Conservation (phyloP, 2,888 invertebrate genomes). For the Leucoptera coffeella region DNA sequence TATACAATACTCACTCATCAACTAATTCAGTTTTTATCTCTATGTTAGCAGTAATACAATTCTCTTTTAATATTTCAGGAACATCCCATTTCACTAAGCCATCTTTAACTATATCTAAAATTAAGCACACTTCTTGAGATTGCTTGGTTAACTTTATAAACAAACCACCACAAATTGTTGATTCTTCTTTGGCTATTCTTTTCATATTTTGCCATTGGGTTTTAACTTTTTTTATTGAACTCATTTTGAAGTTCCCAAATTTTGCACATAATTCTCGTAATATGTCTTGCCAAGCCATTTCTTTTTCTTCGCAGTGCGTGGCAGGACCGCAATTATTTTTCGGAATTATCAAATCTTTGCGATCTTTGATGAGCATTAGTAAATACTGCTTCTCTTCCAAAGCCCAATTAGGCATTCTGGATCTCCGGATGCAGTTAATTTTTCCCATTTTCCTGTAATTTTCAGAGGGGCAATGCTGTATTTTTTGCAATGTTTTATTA, state of each 20-base stretch:
- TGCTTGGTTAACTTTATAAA: slow-evolving; percentile 23
- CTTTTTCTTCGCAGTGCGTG: slow-evolving; percentile 39
- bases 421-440: slow-evolving; percentile 19
- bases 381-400: slow-evolving; percentile 36
- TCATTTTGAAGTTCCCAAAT: slow-evolving; percentile 28
- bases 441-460: slow-evolving; percentile 28
- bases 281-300: slow-evolving; percentile 41
- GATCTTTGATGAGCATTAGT: slow-evolving; percentile 35
- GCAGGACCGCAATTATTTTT: slow-evolving; percentile 31
- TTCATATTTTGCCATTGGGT: slow-evolving; percentile 50
- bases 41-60: slow-evolving; percentile 20
- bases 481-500: slow-evolving; percentile 46
- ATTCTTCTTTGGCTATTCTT: slow-evolving; percentile 38
- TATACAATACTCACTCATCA: slow-evolving; percentile 46
- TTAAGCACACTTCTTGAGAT: slow-evolving; percentile 30
- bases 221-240: slow-evolving; percentile 38
- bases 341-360: slow-evolving; percentile 31
- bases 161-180: slow-evolving; percentile 19
- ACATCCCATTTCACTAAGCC: slow-evolving; percentile 18
- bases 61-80: slow-evolving; percentile 18
- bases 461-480: slow-evolving; percentile 23
- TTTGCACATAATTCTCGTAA: slow-evolving; percentile 20
- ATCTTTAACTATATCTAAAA: slow-evolving; percentile 28
- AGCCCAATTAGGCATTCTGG: slow-evolving; percentile 43
- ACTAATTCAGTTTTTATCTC: slow-evolving; percentile 37